Base-by-base conservation (phyloP, 2,797 vertebrate species). In the Xyrichtys novacula region DNA sequence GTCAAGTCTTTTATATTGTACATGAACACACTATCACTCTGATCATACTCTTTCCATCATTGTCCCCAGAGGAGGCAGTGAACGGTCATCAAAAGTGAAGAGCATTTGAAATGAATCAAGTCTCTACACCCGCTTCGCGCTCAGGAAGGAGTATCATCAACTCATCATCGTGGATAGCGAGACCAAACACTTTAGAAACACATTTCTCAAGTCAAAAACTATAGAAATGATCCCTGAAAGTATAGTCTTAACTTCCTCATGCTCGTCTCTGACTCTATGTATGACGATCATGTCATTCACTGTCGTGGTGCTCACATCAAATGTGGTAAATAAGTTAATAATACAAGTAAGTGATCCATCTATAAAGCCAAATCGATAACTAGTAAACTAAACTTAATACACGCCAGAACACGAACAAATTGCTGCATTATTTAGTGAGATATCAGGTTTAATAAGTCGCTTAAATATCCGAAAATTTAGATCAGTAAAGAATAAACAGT, bases 171-270 rank as follows among this genome's bases (percentile, higher is more conserved):
- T 91, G 91, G 86, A 8, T 83, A 68, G 85, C 67, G 81, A 90
- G 86, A 90, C 91, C 40, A 36, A 3, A 48, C 86, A 69, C 1
- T 74, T 88, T 92, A 67, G 86, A 85, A 90, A 74, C 84, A 81
- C 88, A 92, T 86, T 91, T 89, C 91, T 84, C 78, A 53, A 90
- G 86, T 91, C 0, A 80, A 0, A 0, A 19, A 91, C 92, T 94
- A 93, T 91, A 94, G 91, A 94, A 93, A 93, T 92, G 90, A 93
- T 93, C 91, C 92, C 91, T 93, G 92, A 92, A 93, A 94, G 93
- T 93, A 93, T 92, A 92, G 91, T 94, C 90, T 91, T 93, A 32
- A 38, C 7, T 0, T 0, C 0, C 0, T 0, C 0, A 0, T 0
- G 0, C 0, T 0, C 7, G 0, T 2, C 0, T 4, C 16, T 2